Evolutionary conservation across 2,888 invertebrate genomes (phyloP).

Genomic region (Gisinianus flammeolus): DNA sequence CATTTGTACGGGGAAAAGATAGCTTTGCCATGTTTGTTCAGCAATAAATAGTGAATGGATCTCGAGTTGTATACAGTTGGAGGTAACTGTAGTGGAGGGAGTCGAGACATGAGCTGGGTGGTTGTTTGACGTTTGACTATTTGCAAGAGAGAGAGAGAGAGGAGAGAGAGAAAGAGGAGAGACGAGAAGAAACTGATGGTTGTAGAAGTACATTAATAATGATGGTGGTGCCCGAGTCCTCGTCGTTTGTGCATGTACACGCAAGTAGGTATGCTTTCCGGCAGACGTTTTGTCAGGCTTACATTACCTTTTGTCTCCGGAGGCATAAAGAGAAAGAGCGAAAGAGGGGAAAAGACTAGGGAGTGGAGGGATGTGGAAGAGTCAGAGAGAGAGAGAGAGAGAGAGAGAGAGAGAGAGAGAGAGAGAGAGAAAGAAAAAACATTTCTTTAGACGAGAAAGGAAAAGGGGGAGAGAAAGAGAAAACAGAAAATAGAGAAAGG

Average conservation of each 20-base stretch:
- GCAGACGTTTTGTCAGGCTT: constrained; percentile 16
- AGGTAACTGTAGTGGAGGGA: background rate
- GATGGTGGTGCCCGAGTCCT: constrained; percentile 12
- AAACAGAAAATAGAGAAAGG: background rate
- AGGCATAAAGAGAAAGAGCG: background rate
- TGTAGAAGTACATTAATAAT: constrained; percentile 34
- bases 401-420: background rate
- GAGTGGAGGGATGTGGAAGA: background rate
- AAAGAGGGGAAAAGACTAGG: background rate
- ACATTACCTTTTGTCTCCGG: constrained; percentile 23
- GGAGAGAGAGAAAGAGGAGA: background rate
- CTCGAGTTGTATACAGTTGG: background rate
- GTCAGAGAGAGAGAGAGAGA: background rate
- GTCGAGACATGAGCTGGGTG: background rate
- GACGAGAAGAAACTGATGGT: constrained; percentile 20
- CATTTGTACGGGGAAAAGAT: background rate
- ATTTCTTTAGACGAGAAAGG: background rate
- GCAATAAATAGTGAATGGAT: constrained; percentile 30
- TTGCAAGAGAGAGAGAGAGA: background rate
- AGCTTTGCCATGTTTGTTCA: background rate
- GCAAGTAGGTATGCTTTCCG: constrained; percentile 22
- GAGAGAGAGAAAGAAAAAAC: background rate
- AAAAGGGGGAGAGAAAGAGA: background rate
- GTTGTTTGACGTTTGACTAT: constrained; percentile 19
- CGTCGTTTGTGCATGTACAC: background rate